These are phyloP conservation scores for Vimba vimba DNA, from an alignment of 2,113 vertebrate species.

Conservation along the genomic window DNA sequence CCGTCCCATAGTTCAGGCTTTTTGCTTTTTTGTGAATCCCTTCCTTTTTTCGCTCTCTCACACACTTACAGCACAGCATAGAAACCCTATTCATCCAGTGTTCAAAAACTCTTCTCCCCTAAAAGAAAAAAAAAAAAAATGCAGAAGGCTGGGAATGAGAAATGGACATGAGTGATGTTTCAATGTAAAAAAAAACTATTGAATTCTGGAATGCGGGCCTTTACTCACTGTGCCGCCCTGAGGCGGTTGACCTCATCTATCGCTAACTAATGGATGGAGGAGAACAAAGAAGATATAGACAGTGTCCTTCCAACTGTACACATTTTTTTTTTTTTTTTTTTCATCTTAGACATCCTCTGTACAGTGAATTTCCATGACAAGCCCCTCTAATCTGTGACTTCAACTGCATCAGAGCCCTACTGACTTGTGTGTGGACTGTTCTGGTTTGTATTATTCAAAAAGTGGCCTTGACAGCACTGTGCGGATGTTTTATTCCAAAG, in stretches of 20 bases:
- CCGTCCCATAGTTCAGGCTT: background rate
- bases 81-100: background rate
- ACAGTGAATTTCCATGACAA: background rate
- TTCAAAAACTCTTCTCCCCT: conserved; percentile 4
- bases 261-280: background rate
- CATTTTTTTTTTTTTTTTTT: background rate
- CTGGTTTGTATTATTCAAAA: conserved; percentile 12
- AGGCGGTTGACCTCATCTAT: conserved; percentile 34
- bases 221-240: background rate
- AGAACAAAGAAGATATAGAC: conserved; percentile 15
- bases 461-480: background rate
- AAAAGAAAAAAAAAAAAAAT: background rate
- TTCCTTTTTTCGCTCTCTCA: background rate
- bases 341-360: background rate
- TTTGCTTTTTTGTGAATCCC: background rate
- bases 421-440: conserved; percentile 1
- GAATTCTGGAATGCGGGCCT: background rate
- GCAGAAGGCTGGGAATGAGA: background rate
- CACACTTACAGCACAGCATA: background rate
- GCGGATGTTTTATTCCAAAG: conserved; percentile 36
- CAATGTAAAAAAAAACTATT: conserved; percentile 1
- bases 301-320: conserved; percentile 11
- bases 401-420: background rate
- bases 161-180: background rate
- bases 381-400: background rate